Evolutionary conservation across 2,888 invertebrate genomes (phyloP).

Genomic region (Drosophila prostipennis): DNA sequence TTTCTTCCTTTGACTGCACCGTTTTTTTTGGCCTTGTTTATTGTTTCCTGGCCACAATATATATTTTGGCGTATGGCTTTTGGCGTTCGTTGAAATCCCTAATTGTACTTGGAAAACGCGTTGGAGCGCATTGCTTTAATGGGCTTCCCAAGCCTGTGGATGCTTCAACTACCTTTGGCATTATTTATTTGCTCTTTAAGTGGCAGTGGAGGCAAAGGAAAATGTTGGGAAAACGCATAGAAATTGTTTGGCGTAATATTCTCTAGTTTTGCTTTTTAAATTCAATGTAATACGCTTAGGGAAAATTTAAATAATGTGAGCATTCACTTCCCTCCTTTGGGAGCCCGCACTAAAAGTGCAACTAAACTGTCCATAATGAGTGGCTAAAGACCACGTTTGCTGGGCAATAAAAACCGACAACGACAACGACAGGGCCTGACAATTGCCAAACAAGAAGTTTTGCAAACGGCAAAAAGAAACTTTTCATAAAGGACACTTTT

Average conservation of each 20-base stretch:
- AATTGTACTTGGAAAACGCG: slow-evolving; percentile 67
- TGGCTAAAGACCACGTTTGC: slow-evolving; percentile 72
- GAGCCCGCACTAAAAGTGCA: slow-evolving; percentile 34
- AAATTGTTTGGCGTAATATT: not conserved
- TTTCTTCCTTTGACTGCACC: slow-evolving; percentile 17
- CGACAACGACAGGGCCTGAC: slow-evolving; percentile 39
- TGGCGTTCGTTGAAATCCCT: slow-evolving; percentile 59
- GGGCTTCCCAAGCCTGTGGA: slow-evolving; percentile 35
- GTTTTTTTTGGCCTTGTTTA: slow-evolving; percentile 36
- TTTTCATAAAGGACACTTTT: slow-evolving; percentile 58
- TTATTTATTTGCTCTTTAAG: slow-evolving; percentile 62
- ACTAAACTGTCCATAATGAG: slow-evolving; percentile 71
- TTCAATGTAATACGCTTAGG: slow-evolving; percentile 41
- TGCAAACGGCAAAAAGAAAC: slow-evolving; percentile 33
- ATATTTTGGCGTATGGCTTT: slow-evolving; percentile 59
- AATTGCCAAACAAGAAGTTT: slow-evolving; percentile 43
- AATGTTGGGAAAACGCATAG: slow-evolving; percentile 4
- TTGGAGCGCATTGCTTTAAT: slow-evolving; percentile 66
- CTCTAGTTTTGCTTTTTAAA: not conserved
- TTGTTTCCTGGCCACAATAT: slow-evolving; percentile 45
- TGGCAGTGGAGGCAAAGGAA: slow-evolving; percentile 20
- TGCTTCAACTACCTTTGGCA: slow-evolving; percentile 57
- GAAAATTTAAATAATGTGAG: not conserved
- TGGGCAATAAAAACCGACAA: slow-evolving; percentile 60
- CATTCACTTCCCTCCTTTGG: slow-evolving; percentile 3